These are phyloP conservation scores for Acanthurus lineatus DNA, from an alignment of 2,797 vertebrate species.

Conservation along the genomic window DNA sequence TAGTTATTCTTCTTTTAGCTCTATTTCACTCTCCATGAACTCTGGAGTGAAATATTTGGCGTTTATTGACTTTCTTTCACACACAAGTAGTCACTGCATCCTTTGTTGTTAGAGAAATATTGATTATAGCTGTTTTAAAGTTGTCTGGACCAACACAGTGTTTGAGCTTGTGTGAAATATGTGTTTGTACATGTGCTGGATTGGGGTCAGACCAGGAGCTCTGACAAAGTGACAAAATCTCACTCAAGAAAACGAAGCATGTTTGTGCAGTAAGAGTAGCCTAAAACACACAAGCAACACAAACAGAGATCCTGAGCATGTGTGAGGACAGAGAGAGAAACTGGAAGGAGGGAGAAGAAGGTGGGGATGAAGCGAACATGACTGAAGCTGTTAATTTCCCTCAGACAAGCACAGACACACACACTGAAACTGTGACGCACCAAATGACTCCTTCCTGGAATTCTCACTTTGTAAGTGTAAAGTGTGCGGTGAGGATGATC, in stretches of 20 bases:
- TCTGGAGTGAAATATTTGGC: neutral
- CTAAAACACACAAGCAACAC: constrained; percentile 60
- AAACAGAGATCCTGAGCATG: constrained; percentile 57
- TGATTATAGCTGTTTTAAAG: constrained; percentile 4
- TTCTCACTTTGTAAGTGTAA: constrained; percentile 30
- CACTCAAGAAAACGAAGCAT: constrained; percentile 64
- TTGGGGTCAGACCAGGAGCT: constrained; percentile 51
- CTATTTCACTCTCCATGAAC: neutral
- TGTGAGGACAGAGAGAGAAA: constrained; percentile 22
- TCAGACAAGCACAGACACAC: constrained; percentile 81
- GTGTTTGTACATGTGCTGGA: constrained; percentile 60
- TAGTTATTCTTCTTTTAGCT: neutral
- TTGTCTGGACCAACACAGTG: neutral
- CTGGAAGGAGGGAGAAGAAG: constrained; percentile 23
- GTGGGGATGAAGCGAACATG: constrained; percentile 19
- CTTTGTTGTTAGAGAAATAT: neutral
- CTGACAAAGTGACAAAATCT: constrained; percentile 67
- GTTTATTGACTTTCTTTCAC: neutral
- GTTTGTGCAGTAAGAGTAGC: constrained; percentile 73
- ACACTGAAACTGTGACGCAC: constrained; percentile 82
- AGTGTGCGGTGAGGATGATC: constrained; percentile 32
- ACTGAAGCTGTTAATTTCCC: constrained; percentile 59
- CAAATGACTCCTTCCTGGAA: constrained; percentile 35
- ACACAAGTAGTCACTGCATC: neutral
- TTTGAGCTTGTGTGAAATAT: constrained; percentile 40